Evolutionary conservation across 2,888 invertebrate species (phyloP).

Genomic region (Pedicia rivosa): DNA sequence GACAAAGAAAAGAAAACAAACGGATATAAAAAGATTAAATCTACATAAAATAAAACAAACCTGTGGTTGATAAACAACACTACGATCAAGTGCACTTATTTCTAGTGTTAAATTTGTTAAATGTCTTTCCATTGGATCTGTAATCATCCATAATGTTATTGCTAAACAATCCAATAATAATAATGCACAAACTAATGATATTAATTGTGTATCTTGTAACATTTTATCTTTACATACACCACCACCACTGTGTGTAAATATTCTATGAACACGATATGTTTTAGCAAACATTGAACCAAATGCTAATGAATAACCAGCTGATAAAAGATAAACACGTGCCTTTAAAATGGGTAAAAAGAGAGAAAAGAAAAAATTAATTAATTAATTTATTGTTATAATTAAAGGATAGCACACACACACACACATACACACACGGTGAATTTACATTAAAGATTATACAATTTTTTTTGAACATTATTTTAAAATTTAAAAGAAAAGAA

Average conservation of each 20-base stretch:
- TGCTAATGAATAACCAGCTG: conserved; percentile 79
- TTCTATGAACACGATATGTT: conserved; percentile 81
- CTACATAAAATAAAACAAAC: conserved; percentile 29
- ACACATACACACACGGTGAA: background rate
- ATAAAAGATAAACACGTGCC: conserved; percentile 75
- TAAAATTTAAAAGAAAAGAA: too few species aligned
- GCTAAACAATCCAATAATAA: conserved; percentile 70
- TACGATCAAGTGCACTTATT: conserved; percentile 58
- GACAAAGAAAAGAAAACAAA: too few species aligned
- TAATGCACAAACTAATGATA: conserved; percentile 66
- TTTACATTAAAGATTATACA: too few species aligned
- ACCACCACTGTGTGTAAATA: conserved; percentile 70
- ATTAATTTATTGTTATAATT: too few species aligned
- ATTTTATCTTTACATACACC: conserved; percentile 79
- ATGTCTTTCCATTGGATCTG: conserved; percentile 78
- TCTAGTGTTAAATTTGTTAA: conserved; percentile 68
- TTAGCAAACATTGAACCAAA: conserved; percentile 93
- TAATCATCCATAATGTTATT: conserved; percentile 65
- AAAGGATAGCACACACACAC: background rate
- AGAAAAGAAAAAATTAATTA: conserved; percentile 6
- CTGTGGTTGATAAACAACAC: conserved; percentile 74
- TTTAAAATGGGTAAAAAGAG: conserved; percentile 21
- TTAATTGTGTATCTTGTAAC: conserved; percentile 76
- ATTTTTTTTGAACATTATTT: too few species aligned
- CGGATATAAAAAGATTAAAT: background rate